Conservation (phyloP, 2,888 invertebrate genomes). For the Latrodectus elegans region DNA sequence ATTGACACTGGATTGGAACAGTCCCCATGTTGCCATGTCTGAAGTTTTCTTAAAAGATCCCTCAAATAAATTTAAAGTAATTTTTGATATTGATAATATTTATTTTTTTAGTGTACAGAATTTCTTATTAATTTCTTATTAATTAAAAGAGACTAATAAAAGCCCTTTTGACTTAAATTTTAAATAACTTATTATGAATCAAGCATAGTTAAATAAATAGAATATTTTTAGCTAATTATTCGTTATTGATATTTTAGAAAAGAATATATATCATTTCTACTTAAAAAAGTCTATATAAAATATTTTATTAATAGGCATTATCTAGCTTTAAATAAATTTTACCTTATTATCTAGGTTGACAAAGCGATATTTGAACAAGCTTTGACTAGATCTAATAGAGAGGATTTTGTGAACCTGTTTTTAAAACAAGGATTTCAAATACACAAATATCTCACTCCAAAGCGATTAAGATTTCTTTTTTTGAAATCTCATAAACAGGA, state of each 20-base stretch:
- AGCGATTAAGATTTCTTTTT: constrained; percentile 71
- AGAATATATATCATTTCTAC: no score
- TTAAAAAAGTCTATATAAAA: no score
- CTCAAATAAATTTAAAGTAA: constrained; percentile 72
- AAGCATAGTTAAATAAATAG: no score
- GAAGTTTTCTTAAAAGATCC: constrained; percentile 74
- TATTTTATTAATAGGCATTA: not conserved
- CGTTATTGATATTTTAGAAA: no score
- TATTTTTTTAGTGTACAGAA: no score
- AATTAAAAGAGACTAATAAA: no score
- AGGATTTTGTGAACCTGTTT: constrained; percentile 75
- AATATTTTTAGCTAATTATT: no score
- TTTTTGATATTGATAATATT: not conserved
- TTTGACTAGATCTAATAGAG: constrained; percentile 73
- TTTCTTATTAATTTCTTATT: no score
- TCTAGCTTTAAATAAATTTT: not conserved
- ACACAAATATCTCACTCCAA: constrained; percentile 73
- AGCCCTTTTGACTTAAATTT: no score
- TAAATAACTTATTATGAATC: no score
- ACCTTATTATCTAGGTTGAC: constrained; percentile 66
- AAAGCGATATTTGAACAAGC: constrained; percentile 72
- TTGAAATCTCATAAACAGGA: constrained; percentile 73
- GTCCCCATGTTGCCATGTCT: constrained; percentile 74
- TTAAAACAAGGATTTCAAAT: constrained; percentile 74
- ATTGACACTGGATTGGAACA: constrained; percentile 75